Base-by-base conservation (phyloP, 2,113 vertebrate species). In the Trachemys scripta region DNA sequence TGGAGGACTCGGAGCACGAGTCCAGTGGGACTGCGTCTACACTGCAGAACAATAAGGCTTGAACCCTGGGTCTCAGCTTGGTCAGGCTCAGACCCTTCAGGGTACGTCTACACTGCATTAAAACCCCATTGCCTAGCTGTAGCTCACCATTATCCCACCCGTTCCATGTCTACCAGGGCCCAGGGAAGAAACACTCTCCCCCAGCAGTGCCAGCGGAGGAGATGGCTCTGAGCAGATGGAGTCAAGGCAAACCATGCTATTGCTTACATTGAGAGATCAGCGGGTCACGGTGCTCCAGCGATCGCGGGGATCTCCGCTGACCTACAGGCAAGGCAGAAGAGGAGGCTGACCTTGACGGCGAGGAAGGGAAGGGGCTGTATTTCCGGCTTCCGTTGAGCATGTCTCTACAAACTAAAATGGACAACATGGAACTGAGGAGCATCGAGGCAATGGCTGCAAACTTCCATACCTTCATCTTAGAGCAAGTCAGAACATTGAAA, bases 391-490 rank as follows among this genome's bases (percentile, higher is more conserved):
- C 80, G 87, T 92, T 97, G 98, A 98, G 82, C 93, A 98, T 98
- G 98, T 98, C 98, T 98, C 96, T 99, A 99, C 98, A 92, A 97
- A 99, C 98, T 97, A 99, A 97, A 97, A 98, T 92, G 96, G 98
- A 99, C 93, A 99, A 98, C 92, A 99, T 94, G 97, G 98, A 98
- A 88, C 98, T 98, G 98, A 99, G 98, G 98, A 99, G 98, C 98
- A 99, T 98, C 97, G 99, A 99, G 98, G 98, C 98, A 95, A 99
- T 98, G 98, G 98, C 98, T 98, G 98, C 99, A 97, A 98, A 97
- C 99, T 99, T 99, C 99, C 99, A 99, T 99, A 99, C 98, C 99
- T 99, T 99, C 99, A 99, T 99, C 99, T 99, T 99, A 99, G 99
- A 98, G 98, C 96, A 95, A 98, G 98, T 98, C 98, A 99, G 98